A percentile compares a stretch with the other conserved stretches of the same genome.
phyloP scores from a whole-genome alignment of 2,888 invertebrate species.

The Lasiommata megera region DNA sequence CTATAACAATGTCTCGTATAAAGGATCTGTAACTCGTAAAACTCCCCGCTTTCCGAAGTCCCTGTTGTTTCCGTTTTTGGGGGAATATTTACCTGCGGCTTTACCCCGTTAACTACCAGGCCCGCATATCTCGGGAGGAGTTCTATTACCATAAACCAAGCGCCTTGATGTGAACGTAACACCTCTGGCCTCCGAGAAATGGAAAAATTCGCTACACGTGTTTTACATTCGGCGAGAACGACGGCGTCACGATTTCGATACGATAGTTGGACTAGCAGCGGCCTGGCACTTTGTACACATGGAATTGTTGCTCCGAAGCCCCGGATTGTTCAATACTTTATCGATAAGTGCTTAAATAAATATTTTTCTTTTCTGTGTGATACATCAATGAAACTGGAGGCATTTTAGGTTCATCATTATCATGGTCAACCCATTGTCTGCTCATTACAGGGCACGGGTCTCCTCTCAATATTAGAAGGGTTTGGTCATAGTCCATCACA shows the following conservation, averaged over 20 bases:
- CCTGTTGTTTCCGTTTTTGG: neutral
- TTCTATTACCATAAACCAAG: constrained; percentile 29
- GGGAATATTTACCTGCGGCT: neutral
- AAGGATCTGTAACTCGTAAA: neutral
- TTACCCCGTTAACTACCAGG: neutral
- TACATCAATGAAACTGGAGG: no score
- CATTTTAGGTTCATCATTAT: no score
- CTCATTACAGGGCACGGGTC: no score
- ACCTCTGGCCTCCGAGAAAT: constrained; percentile 18
- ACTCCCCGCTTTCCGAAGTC: neutral
- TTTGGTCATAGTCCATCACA: no score
- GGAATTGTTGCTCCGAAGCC: no score
- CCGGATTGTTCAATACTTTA: no score
- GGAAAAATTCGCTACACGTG: neutral
- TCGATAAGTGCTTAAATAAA: no score
- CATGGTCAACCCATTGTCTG: no score
- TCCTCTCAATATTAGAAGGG: no score
- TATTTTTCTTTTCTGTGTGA: no score
- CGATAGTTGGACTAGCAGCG: neutral
- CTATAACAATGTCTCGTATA: no score
- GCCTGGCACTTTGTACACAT: no score
- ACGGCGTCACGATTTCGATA: neutral
- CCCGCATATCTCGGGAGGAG: constrained; percentile 9
- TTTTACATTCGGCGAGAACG: neutral
- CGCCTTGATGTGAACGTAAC: constrained; percentile 25